These are phyloP conservation scores for Cotesia chilonis DNA, from an alignment of 1,140 invertebrate species.

Conservation along the genomic window DNA sequence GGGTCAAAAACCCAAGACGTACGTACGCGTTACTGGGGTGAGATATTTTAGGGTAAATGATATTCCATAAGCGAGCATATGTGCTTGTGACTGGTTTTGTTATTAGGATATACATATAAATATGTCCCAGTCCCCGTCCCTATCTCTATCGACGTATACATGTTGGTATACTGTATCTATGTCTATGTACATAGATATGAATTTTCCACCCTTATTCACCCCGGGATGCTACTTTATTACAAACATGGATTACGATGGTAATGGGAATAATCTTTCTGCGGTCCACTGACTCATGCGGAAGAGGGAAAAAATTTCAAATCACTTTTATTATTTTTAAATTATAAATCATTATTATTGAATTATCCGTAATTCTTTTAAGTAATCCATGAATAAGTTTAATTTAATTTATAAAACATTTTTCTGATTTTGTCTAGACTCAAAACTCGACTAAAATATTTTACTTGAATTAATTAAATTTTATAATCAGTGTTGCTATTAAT, in stretches of 20 bases:
- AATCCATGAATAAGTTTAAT: no score
- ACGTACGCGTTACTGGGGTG: slow-evolving; percentile 45
- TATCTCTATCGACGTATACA: no score
- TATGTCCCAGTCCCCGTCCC: no score
- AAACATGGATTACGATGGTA: slow-evolving; percentile 65
- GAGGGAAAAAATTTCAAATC: slow-evolving; percentile 1
- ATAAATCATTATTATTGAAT: background rate
- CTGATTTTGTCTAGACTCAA: no score
- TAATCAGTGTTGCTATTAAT: no score
- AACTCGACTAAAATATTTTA: no score
- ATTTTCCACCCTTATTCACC: slow-evolving; percentile 44
- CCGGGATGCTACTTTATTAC: slow-evolving; percentile 64
- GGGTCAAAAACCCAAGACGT: slow-evolving; percentile 40
- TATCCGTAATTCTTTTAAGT: no score
- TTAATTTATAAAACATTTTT: no score
- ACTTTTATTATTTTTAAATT: slow-evolving; percentile 8
- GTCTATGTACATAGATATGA: background rate
- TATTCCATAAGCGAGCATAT: slow-evolving; percentile 65
- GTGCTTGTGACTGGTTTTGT: slow-evolving; percentile 54
- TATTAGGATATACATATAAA: no score
- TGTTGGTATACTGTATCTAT: no score
- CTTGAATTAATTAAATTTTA: no score
- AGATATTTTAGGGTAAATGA: slow-evolving; percentile 58
- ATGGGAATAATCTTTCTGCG: slow-evolving; percentile 57
- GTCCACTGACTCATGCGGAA: slow-evolving; percentile 32